Percentiles rank a stretch among this genome's conserved stretches.
Conservation (phyloP, 2,888 invertebrate genomes). For the Napeogenes sylphis region DNA sequence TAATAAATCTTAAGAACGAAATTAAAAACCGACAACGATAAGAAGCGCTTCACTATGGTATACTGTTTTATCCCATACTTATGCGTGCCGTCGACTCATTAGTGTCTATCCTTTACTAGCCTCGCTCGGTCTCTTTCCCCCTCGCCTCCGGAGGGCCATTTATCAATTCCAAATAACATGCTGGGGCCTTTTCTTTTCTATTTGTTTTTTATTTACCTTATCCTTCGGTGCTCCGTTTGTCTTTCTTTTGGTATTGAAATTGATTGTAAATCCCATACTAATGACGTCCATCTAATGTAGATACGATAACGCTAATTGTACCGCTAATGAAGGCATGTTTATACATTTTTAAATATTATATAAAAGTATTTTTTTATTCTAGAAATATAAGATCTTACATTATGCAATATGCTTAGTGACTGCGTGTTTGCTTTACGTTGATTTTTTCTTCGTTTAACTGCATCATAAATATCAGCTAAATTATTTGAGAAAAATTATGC, state of each 20-base stretch:
- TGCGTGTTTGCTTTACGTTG: no score
- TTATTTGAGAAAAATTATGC: no score
- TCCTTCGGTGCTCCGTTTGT: conserved; percentile 65
- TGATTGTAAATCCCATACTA: conserved; percentile 72
- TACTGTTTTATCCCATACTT: conserved; percentile 56
- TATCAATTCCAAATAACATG: conserved; percentile 78
- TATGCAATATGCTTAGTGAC: neutral
- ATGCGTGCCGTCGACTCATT: conserved; percentile 65
- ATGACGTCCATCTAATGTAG: conserved; percentile 67
- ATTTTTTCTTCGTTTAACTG: no score
- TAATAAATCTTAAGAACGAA: conserved; percentile 43
- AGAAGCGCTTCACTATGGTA: conserved; percentile 70
- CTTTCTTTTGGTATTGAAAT: conserved; percentile 65
- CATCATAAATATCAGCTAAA: no score
- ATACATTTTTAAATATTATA: neutral
- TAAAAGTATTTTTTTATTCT: no score
- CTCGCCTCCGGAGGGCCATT: conserved; percentile 72
- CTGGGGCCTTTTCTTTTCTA: conserved; percentile 70
- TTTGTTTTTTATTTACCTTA: conserved; percentile 73
- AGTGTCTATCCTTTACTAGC: conserved; percentile 56
- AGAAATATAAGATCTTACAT: neutral
- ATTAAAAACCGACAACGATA: conserved; percentile 47
- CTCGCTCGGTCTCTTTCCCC: conserved; percentile 60
- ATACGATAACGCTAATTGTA: conserved; percentile 67
- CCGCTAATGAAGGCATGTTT: conserved; percentile 48